These are phyloP conservation scores for Oscheius sp. DNA, from an alignment of 2,888 invertebrate species.

Conservation along the genomic window DNA sequence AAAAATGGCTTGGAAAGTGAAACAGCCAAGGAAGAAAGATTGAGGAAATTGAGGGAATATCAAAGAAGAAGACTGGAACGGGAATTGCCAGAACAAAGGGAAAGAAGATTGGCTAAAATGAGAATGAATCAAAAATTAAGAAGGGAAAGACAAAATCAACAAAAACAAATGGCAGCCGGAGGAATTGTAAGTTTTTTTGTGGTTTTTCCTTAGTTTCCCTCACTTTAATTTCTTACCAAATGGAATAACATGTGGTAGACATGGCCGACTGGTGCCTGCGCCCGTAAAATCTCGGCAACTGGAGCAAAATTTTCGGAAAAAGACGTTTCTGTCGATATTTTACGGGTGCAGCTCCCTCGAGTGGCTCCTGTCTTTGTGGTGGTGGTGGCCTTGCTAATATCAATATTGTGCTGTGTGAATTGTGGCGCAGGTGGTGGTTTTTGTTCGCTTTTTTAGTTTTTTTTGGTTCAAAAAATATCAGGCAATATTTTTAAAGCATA, in stretches of 20 bases:
- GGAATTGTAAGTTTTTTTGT: slow-evolving; percentile 2
- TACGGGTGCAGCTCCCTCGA: too few relatives aligned
- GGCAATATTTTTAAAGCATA: neutral
- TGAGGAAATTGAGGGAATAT: slow-evolving; percentile 32
- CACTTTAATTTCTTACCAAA: neutral
- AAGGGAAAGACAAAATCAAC: slow-evolving; percentile 28
- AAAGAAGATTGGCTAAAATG: slow-evolving; percentile 35
- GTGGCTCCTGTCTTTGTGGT: neutral
- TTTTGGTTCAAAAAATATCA: neutral
- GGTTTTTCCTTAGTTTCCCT: neutral
- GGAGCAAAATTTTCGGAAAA: too few relatives aligned
- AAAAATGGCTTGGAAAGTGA: slow-evolving; percentile 8
- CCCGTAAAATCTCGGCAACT: too few relatives aligned
- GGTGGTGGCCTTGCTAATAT: slow-evolving; percentile 15
- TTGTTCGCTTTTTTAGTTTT: neutral
- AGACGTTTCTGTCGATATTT: too few relatives aligned
- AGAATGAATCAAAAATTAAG: slow-evolving; percentile 25
- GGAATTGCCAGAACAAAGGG: slow-evolving; percentile 32
- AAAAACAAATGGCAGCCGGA: slow-evolving; percentile 11
- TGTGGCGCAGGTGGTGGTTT: too few relatives aligned
- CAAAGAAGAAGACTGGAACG: slow-evolving; percentile 26
- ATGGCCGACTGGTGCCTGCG: too few relatives aligned
- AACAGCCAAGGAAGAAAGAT: slow-evolving; percentile 27
- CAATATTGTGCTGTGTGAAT: too few relatives aligned
- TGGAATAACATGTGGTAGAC: slow-evolving; percentile 2